Percentiles rank a stretch among this genome's conserved stretches.
These are phyloP conservation scores for Agonopterix arenella DNA, from an alignment of 2,888 invertebrate species.

Conservation along the genomic window DNA sequence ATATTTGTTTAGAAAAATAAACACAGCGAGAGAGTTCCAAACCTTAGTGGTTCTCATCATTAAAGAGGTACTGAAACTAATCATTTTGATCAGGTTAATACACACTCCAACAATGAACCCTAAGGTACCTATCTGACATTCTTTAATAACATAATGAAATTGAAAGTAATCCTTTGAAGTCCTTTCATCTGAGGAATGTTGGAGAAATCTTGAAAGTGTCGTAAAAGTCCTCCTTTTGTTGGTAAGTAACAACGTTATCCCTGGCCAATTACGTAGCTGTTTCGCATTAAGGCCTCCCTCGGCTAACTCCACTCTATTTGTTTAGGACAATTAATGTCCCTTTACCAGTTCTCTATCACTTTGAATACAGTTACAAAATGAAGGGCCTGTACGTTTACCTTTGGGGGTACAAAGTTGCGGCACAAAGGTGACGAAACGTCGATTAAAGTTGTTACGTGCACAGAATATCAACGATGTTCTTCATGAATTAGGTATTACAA, in stretches of 20 bases:
- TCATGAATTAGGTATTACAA: no score
- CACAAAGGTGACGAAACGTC: no score
- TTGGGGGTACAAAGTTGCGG: neutral
- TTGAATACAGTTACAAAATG: constrained; percentile 20
- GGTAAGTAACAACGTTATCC: constrained; percentile 1
- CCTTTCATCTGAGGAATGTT: neutral
- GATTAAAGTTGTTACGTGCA: no score
- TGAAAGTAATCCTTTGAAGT: neutral
- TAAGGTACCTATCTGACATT: no score
- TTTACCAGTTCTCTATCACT: constrained; percentile 24
- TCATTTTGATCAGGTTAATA: no score
- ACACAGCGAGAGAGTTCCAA: no score
- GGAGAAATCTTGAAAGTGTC: neutral
- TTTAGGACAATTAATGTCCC: constrained; percentile 40
- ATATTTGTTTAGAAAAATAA: no score
- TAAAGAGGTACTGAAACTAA: no score
- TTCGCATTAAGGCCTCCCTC: neutral
- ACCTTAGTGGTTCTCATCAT: no score
- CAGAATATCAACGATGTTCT: no score
- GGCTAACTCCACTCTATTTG: constrained; percentile 27
- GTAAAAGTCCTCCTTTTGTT: neutral
- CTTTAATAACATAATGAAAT: neutral
- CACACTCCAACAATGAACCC: no score
- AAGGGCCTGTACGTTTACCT: constrained; percentile 10
- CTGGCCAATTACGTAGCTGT: constrained; percentile 5